Evolutionary conservation across 2,888 invertebrate genomes (phyloP), one percentile per base, ranked within the genome.

Genomic region (Zaprionus obscuricornis): DNA sequence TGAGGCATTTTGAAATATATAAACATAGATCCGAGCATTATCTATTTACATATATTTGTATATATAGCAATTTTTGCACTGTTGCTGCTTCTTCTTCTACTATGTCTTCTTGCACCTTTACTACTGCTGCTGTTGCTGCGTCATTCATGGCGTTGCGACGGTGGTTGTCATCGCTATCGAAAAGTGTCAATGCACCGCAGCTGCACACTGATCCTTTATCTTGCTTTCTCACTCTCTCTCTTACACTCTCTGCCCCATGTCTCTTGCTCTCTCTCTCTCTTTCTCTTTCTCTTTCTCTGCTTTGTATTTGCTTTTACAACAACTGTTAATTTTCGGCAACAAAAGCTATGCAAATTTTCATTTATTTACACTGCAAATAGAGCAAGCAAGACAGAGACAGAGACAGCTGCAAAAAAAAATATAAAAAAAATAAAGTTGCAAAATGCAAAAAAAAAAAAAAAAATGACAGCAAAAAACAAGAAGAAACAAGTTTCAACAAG

Each of bases 171-270:
- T n/a, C n/a, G n/a, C n/a, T n/a, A n/a, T 36, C 33, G 24, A 31
- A 10, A 52, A 52, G 42, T 63, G 63, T 63, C 63, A 63, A 37
- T 58, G 63, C 63, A 59, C 59, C 63, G 33, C 52, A 58, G 49
- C 27, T 56, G 50, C 43, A 16, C 4, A 45, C 18, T 31, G 40
- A 34, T 45, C 57, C 8, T 29, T 22, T n/a, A 22, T 34, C 8
- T 33, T 10, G 20, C 3, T 13, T 16, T 26, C 8, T 5, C 18
- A 13, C 10, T 2, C 6, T 8, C 10, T 6, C 14, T 1, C 13
- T 13, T n/a, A n/a, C n/a, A n/a, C 36, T 22, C 16, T 11, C 10
- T 22, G 2, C 20, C 13, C 16, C 36, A n/a, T n/a, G n/a, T n/a
- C 34, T 34, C 8, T 33, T 10, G 20, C 3, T 13, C 24, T 26